phyloP scores from a whole-genome alignment of 2,797 vertebrate genomes.

The Arremon brunneinucha region DNA sequence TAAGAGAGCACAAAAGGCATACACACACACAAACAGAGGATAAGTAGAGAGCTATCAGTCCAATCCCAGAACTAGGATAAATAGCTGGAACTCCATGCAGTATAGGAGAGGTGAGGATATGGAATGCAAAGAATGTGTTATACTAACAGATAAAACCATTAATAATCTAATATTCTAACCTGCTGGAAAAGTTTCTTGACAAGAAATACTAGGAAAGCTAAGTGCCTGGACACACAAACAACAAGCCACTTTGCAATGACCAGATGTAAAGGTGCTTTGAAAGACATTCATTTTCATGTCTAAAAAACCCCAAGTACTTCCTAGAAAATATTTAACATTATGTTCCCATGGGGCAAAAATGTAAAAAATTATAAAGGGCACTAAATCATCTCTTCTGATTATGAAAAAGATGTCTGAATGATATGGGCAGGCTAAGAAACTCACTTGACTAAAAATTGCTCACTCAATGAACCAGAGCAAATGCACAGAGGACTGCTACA shows the following conservation, averaged over 20 bases:
- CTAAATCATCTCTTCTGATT: background rate
- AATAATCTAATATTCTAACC: background rate
- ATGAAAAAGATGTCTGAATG: background rate
- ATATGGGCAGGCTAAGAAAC: background rate
- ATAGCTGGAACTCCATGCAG: background rate
- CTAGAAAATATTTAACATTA: background rate
- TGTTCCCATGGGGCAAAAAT: background rate
- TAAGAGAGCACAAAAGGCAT: background rate
- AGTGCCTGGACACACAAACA: background rate
- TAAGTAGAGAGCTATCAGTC: background rate
- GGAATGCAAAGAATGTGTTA: background rate
- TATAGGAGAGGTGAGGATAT: background rate
- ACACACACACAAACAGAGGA: background rate
- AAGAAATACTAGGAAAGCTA: background rate
- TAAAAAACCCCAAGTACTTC: background rate
- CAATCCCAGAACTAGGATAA: background rate
- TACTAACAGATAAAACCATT: background rate
- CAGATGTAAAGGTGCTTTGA: background rate
- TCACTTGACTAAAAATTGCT: background rate
- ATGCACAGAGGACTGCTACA: background rate
- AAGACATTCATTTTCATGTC: background rate
- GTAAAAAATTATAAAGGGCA: background rate
- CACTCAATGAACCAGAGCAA: background rate
- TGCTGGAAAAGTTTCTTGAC: background rate
- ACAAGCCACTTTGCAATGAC: background rate